Evolutionary conservation across 2,797 vertebrate species (phyloP).

Genomic region (Graptemys geographica): DNA sequence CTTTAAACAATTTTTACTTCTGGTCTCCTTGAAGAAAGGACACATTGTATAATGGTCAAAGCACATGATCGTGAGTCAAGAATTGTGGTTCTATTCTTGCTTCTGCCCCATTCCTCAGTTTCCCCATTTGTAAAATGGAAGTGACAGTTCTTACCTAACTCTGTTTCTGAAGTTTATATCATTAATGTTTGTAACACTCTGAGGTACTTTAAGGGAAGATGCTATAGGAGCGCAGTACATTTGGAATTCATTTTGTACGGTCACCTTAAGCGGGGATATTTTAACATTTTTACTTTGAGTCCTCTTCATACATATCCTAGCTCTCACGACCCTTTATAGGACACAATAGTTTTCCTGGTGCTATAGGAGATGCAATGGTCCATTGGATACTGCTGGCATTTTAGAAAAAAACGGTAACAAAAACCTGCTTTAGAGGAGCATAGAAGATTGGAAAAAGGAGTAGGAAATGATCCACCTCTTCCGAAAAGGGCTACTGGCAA

Average conservation of each 20-base stretch:
- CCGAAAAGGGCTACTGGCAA: background rate
- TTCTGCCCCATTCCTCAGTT: background rate
- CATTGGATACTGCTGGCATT: background rate
- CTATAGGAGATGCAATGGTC: background rate
- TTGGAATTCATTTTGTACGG: background rate
- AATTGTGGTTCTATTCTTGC: background rate
- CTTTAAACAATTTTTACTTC: slow-evolving; percentile 24
- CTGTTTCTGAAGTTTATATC: background rate
- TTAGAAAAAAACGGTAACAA: background rate
- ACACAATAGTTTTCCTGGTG: background rate
- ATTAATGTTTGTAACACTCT: background rate
- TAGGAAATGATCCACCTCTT: background rate
- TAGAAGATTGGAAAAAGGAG: background rate
- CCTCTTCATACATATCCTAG: background rate
- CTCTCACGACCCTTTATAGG: background rate
- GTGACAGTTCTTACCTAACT: background rate
- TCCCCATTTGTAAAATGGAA: background rate
- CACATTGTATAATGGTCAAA: background rate
- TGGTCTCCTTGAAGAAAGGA: slow-evolving; percentile 23
- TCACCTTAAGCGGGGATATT: background rate
- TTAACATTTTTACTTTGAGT: slow-evolving; percentile 15
- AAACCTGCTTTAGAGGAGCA: background rate
- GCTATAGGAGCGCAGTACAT: background rate
- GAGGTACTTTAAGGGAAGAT: slow-evolving; percentile 4
- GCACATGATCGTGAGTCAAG: background rate